Evolutionary conservation across 2,797 vertebrate species (phyloP), one percentile per base, ranked within the genome.

Genomic region (Pygocentrus nattereri): DNA sequence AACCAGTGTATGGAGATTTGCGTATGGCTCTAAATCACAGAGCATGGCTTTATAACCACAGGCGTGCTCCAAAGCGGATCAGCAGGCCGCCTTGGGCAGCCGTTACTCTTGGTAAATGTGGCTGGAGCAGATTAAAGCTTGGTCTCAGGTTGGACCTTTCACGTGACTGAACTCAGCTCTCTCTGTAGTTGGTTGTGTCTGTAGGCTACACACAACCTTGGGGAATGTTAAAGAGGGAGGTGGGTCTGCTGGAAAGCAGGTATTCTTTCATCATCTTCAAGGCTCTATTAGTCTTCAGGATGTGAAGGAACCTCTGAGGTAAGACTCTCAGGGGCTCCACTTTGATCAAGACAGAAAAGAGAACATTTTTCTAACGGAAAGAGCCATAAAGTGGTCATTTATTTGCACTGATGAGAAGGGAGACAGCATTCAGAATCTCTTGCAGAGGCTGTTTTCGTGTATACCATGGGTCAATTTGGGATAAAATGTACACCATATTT

Each of bases 221-320:
- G 70, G 38, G 78, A 61, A 75, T 74, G 41, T 54, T 82, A 69
- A 76, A 79, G 49, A 38, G 56, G 58, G 38, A 71, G 50, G 56
- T 59, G 44, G 56, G 61, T 68, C 50, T 34, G 80, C 27, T 54
- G 41, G 34, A 62, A 8, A 74, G 31, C 50, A 71, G 70, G 30
- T 64, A 69, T 80, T 78, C 75, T 84, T 83, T 85, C 62, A 78
- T 78, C 70, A 64, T 75, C 50, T 80, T 44, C 52, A 62, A 56
- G 58, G 67, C 44, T 74, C 34, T 68, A 59, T 79, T 76, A 70
- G 47, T 25, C 30, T 52, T 73, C 58, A 47, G 58, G 23, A 70
- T 76, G 49, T 74, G 41, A 80, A 67, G 69, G 31, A 79, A 69
- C 27, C 23, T 76, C 74, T 52, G 27, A 68, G 62, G 38, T 11